Evolutionary conservation across 2,888 invertebrate genomes (phyloP), one percentile per base, ranked within the genome.

Genomic region (Camponotus fellah): DNA sequence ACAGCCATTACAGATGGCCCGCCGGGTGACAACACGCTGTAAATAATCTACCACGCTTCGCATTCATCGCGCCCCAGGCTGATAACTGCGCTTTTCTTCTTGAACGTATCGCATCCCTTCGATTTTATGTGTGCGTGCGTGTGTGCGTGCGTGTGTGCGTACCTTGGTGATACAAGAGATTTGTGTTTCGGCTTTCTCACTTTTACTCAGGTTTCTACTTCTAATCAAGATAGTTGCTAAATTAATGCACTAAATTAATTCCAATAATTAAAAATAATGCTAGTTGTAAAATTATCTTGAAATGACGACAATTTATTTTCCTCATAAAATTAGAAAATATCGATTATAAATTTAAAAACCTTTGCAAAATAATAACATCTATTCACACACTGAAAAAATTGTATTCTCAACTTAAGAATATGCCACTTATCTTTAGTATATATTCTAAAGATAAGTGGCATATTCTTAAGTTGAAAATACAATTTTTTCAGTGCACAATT

Each of bases 1-100:
- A 93, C 94, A 94, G 92, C 90, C 90, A 93, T 94, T 94, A 94
- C 94, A 94, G 93, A 94, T 94, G 94, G 94, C 94, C 93, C 91
- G 85, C 83, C 87, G 90, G 90, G 91, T 91, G 92, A 93, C 92
- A 93, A 93, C 94, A 91, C 89, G 91, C 87, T 88, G 91, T 94
- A 93, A 94, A 93, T 92, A 92, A 91, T 87, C 84, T 82, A 79
- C 77, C 83, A 17, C 84, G 76, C 77, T 87, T 82, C 56, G 77
- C 69, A 58, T 83, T 34, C 60, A 58, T 60, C 75, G 82, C 75
- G 68, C 79, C 79, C 21, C 83, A 66, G 40, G 72, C 86, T 58
- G 89, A 89, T 89, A 84, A 85, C 84, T 75, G 84, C 62, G 62
- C 80, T 84, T 85, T 72, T 75, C 75, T 32, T 74, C 60, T 82